Base-by-base conservation (phyloP, 2,113 vertebrate genomes). In the Seriola quinqueradiata region DNA sequence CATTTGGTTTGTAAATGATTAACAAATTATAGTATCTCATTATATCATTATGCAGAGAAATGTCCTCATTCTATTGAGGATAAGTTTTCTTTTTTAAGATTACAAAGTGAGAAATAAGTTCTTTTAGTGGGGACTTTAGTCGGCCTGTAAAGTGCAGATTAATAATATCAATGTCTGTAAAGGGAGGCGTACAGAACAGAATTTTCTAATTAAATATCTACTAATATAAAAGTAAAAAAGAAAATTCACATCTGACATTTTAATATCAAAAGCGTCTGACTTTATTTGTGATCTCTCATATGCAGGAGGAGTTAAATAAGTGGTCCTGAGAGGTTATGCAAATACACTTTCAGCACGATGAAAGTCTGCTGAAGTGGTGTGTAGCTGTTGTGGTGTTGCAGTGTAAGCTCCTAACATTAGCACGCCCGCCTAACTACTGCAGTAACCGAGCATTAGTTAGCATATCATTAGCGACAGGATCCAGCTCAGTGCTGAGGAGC, bases 1-100 rank as follows among this genome's bases (percentile, higher is more conserved):
- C 52, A 60, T 78, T 68, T 65, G 34, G n/a, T 63, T 42, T 84
- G 67, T 89, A 73, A 87, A 87, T 63, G 77, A 90, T 71, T 50
- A 75, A 84, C 69, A 66, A 67, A 91, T 90, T 61, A 58, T 52
- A 54, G 64, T n/a, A 40, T 40, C 12, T 52, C 58, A 63, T 76
- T 59, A 38, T 38, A 5, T 8, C 8, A 50, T 48, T 69, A 28
- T 21, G 4, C 21, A 16, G 44, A 73, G 58, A 52, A 52, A 28
- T 28, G 66, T n/a, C 28, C 34, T 69, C 2, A 54, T 8, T 69
- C 28, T 46, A 3, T 3, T n/a, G 50, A 14, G 57, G 23, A 46
- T 52, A 86, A 65, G 36, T 77, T 80, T 16, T 4, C 12, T 46
- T 64, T 46, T 64, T 10, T 28, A 11, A 55, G 32, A 70, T 38